A percentile compares a stretch with the other conserved stretches of the same genome.
Conservation (phyloP, 2,113 vertebrate species). For the Pholis gunnellus region DNA sequence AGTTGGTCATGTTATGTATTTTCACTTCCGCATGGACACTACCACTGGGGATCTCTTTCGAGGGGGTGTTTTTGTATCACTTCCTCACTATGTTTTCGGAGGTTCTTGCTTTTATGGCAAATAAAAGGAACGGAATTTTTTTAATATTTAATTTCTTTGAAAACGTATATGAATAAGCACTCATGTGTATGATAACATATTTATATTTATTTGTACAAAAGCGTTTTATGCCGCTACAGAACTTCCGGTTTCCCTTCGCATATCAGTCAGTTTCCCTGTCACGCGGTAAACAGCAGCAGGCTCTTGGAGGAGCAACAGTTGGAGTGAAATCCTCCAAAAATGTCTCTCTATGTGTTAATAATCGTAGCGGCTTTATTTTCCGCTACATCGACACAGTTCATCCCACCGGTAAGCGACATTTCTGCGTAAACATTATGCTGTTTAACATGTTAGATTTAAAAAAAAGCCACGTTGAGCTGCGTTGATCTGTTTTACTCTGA, state of each 20-base stretch:
- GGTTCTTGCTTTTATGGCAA: rapidly evolving
- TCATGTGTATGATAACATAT: neutral
- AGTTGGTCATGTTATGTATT: neutral
- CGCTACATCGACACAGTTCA: constrained; percentile 71
- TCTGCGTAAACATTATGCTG: too few species aligned
- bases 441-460: neutral
- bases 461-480: neutral
- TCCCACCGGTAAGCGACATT: constrained; percentile 81
- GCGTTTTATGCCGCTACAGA: rapidly evolving
- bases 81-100: rapidly evolving
- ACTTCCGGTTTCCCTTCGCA: neutral
- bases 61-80: neutral
- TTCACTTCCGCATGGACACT: constrained; percentile 46
- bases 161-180: rapidly evolving
- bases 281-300: constrained; percentile 51
- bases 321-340: constrained; percentile 2
- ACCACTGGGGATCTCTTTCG: constrained; percentile 8
- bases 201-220: rapidly evolving
- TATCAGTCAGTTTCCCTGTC: neutral
- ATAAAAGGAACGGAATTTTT: rapidly evolving
- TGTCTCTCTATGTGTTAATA: constrained; percentile 39
- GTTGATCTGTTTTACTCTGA: neutral
- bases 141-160: rapidly evolving
- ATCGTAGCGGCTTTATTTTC: constrained; percentile 45
- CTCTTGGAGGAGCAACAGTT: neutral